Base-by-base conservation (phyloP, 2,113 vertebrate genomes). In the Panthera uncia region DNA sequence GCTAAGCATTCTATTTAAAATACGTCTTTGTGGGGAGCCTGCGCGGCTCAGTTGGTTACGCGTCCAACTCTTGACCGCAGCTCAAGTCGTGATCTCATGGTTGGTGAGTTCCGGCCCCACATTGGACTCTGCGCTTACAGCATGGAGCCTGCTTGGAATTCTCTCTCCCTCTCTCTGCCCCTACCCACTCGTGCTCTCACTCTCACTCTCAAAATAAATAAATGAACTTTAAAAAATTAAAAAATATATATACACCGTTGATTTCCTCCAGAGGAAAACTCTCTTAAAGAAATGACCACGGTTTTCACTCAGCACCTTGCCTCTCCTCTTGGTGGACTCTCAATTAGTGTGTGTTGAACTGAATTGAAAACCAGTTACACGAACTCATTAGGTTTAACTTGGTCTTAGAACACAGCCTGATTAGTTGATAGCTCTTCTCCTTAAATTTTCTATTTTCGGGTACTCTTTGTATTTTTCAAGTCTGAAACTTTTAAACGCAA, bases 401-500 rank as follows among this genome's bases (percentile, higher is more conserved):
- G 9, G 48, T 25, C 74, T 94, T 96, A 81, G 68, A 85, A 85
- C 23, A 66, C 4, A 90, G 15, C 1, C 31, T 73, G 19, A 50
- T 38, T 38, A 61, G 73, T 13, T 48, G 63, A 78, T 55, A 57
- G 31, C 10, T 21, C 11, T 84, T 36, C n/a, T 63, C 36, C 84
- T 91, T 84, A 78, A 90, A 57, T 82, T 69, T 93, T 87, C 85
- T 81, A 45, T 91, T 93, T 97, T 71, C 66, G 31, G 48, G 18
- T 21, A 55, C 57, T 55, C 23, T 29, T 94, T 78, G 15, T 91
- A 68, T 48, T 48, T 94, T 89, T 94, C 10, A 38, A 69, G 4
- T 7, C 4, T 94, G 76, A 82, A 38, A 27, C 9, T 45, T 97
- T 73, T 48, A 48, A 90, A 97, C 69, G 65, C 5, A 83, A 63